Percentiles rank a stretch among this genome's conserved stretches.
These are phyloP conservation scores for Ginglymostoma cirratum DNA, from an alignment of 2,113 vertebrate genomes.

Conservation along the genomic window DNA sequence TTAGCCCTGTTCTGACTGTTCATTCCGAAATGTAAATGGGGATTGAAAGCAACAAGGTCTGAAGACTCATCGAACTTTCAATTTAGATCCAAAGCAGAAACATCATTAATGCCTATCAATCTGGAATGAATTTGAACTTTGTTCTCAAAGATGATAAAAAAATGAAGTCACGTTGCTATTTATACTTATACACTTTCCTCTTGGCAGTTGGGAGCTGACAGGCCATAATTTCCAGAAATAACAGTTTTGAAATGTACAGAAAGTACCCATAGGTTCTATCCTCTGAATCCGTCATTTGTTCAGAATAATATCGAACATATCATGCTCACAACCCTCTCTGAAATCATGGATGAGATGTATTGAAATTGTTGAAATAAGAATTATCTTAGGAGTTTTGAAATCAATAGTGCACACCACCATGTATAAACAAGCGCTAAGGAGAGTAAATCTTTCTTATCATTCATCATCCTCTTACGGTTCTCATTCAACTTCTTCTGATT, in stretches of 20 bases:
- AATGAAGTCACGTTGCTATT: not conserved
- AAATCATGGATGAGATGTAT: not conserved
- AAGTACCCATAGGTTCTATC: not conserved
- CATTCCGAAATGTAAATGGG: not conserved
- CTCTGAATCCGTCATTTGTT: not conserved
- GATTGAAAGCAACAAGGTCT: not conserved
- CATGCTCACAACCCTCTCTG: not conserved
- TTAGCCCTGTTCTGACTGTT: not conserved
- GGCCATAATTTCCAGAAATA: not conserved
- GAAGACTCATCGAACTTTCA: not conserved
- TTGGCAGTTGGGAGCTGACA: not conserved
- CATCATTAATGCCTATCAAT: not conserved
- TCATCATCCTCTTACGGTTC: not conserved
- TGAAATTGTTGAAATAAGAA: not conserved
- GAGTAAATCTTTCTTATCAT: not conserved
- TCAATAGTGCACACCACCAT: not conserved
- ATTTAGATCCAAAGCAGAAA: not conserved
- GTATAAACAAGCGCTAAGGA: not conserved
- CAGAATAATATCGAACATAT: not conserved
- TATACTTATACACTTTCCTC: not conserved
- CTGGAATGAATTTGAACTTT: conserved; percentile 6
- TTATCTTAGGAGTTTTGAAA: not conserved
- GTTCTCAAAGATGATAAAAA: not conserved
- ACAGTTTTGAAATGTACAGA: not conserved
- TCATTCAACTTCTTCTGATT: not conserved